Evolutionary conservation across 2,888 invertebrate genomes (phyloP).

Genomic region (Ophonus ardosiacus): DNA sequence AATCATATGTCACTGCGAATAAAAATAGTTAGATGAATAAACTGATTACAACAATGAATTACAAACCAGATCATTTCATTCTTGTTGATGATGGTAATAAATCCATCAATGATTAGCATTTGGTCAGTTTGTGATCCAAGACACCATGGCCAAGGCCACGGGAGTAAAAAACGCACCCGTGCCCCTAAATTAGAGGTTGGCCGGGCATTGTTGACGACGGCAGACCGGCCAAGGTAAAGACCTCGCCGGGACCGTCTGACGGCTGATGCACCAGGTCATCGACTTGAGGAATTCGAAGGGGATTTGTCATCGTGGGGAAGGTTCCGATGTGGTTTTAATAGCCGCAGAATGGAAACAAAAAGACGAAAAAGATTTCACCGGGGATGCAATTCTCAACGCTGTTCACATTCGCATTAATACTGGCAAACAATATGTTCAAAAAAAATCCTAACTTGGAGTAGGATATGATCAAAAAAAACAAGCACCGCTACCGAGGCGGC

Average conservation of each 20-base stretch:
- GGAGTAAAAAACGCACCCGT: constrained; percentile 65
- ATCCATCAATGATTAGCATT: constrained; percentile 49
- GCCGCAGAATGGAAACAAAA: not conserved
- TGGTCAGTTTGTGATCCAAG: constrained; percentile 69
- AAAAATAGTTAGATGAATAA: too few species aligned
- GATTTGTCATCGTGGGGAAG: not conserved
- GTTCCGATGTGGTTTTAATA: not conserved
- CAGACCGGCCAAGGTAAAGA: not conserved
- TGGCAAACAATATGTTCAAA: too few species aligned
- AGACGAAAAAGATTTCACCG: not conserved
- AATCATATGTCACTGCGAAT: too few species aligned
- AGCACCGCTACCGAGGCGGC: too few species aligned
- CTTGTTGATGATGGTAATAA: not conserved
- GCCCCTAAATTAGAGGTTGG: constrained; percentile 67
- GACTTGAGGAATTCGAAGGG: not conserved
- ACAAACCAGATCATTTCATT: too few species aligned
- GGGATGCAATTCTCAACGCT: not conserved
- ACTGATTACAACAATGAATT: too few species aligned
- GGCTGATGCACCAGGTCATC: constrained; percentile 7
- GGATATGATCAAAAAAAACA: too few species aligned
- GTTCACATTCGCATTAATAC: too few species aligned
- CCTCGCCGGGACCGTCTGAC: not conserved
- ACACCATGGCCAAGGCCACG: constrained; percentile 66
- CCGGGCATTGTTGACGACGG: constrained; percentile 63
- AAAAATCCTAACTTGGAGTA: too few species aligned